These are phyloP conservation scores for Sebastes reedi DNA, from an alignment of 2,797 vertebrate genomes.

Conservation along the genomic window DNA sequence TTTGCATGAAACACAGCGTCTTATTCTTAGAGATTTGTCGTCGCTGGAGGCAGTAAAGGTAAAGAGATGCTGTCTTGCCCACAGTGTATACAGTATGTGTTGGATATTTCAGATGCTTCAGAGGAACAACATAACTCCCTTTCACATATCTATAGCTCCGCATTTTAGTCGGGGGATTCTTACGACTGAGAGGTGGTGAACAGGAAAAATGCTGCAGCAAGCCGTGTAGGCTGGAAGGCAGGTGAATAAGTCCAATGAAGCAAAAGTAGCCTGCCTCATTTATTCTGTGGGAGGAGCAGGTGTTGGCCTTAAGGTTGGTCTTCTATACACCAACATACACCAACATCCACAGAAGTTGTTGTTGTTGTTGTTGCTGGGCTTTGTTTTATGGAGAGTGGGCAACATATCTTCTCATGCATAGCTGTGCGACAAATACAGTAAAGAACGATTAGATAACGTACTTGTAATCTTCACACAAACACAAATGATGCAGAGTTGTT, in stretches of 20 bases:
- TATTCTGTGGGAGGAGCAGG: constrained; percentile 27
- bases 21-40: constrained; percentile 20
- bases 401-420: constrained; percentile 9
- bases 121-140: constrained; percentile 4
- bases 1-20: neutral
- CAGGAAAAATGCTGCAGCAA: constrained; percentile 19
- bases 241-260: constrained; percentile 14
- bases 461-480: neutral
- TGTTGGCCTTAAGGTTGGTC: constrained; percentile 18
- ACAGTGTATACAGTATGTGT: constrained; percentile 11
- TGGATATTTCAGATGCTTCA: constrained; percentile 30
- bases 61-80: neutral
- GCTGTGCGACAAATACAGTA: neutral
- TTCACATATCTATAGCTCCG: neutral
- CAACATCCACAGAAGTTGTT: neutral
- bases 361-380: neutral
- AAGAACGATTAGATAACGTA: neutral
- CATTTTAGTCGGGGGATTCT: neutral
- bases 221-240: neutral
- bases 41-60: neutral
- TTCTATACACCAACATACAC: neutral
- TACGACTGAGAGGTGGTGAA: neutral
- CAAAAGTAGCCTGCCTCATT: constrained; percentile 14
- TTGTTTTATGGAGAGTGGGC: constrained; percentile 17
- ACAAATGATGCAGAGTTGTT: neutral